phyloP scores from a whole-genome alignment of 2,888 invertebrate genomes.

The Dicranocentrus wangi region DNA sequence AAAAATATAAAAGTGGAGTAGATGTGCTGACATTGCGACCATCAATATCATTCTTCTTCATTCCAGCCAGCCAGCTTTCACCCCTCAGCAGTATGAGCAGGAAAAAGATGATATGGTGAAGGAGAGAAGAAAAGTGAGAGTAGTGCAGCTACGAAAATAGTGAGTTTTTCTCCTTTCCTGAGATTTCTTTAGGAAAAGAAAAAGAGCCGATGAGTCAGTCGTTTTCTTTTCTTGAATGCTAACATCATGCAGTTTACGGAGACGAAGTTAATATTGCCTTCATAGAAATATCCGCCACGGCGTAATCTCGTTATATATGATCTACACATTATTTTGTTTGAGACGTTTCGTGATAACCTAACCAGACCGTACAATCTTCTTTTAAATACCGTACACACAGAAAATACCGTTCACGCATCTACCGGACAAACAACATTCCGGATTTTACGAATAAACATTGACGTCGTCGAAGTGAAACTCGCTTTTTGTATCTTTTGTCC shows the following conservation, averaged over 20 bases:
- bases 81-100: neutral
- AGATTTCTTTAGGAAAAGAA: neutral
- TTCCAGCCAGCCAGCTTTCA: conserved; percentile 13
- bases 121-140: conserved; percentile 9
- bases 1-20: conserved; percentile 26
- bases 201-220: conserved; percentile 1
- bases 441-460: too few species aligned
- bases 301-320: neutral
- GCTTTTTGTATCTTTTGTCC: too few species aligned
- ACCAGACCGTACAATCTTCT: too few species aligned
- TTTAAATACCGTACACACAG: too few species aligned
- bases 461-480: too few species aligned
- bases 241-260: too few species aligned
- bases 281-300: neutral
- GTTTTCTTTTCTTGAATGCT: neutral
- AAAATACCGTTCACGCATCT: too few species aligned
- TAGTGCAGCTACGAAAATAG: neutral
- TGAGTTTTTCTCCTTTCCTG: conserved; percentile 1
- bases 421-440: too few species aligned
- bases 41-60: conserved; percentile 58
- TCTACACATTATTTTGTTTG: too few species aligned
- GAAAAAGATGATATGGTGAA: conserved; percentile 9
- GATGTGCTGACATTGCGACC: conserved; percentile 64
- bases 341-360: too few species aligned
- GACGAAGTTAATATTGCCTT: conserved; percentile 1